Conservation (phyloP, 2,888 invertebrate species). For the Oscheius sp. region DNA sequence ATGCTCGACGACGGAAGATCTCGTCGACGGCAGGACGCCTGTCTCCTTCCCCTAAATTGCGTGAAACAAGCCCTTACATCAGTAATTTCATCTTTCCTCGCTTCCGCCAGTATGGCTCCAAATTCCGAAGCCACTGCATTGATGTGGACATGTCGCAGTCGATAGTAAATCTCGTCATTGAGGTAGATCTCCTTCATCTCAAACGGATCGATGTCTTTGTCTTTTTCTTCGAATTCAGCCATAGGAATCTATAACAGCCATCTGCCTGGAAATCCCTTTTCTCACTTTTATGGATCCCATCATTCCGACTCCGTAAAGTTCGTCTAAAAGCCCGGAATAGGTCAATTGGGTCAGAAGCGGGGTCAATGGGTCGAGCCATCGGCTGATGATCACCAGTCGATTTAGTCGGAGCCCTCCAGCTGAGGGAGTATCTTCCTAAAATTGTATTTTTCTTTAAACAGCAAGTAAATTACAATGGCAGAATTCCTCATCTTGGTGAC, state of each 20-base stretch:
- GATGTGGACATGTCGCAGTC: conserved; percentile 59
- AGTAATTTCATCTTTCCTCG: conserved; percentile 52
- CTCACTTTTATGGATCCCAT: conserved; percentile 57
- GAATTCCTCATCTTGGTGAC: conserved; percentile 42
- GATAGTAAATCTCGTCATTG: conserved; percentile 60
- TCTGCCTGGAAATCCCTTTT: background rate
- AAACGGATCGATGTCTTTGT: conserved; percentile 46
- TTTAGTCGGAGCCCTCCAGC: conserved; percentile 33
- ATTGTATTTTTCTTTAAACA: background rate
- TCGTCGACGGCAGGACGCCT: no score
- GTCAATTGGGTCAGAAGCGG: conserved; percentile 93
- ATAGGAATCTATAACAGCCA: conserved; percentile 34
- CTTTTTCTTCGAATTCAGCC: conserved; percentile 44
- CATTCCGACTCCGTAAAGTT: conserved; percentile 54
- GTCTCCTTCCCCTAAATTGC: no score
- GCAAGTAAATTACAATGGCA: conserved; percentile 11
- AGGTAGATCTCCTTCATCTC: conserved; percentile 55
- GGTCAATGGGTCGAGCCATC: conserved; percentile 89
- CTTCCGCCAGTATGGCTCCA: conserved; percentile 54
- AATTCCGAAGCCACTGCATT: conserved; percentile 56
- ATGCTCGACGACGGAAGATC: no score
- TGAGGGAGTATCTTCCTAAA: conserved; percentile 19
- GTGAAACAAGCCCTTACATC: background rate
- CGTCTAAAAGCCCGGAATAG: conserved; percentile 94
- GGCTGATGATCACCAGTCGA: conserved; percentile 83